These are phyloP conservation scores for Agonopterix arenella DNA, from an alignment of 2,888 invertebrate genomes.

Conservation along the genomic window DNA sequence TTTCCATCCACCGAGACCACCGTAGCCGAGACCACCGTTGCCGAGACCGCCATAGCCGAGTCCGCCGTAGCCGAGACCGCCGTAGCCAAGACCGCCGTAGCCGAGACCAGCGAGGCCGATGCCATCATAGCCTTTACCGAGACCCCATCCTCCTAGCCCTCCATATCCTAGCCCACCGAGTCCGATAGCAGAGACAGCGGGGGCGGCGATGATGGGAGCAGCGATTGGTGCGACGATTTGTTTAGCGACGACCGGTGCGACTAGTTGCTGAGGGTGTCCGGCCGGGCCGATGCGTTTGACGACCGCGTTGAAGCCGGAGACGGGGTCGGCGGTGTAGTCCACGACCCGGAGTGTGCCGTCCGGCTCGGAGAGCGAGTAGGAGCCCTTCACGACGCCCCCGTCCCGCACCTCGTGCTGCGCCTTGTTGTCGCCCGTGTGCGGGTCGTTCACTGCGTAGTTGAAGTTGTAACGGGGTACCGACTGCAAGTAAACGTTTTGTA, in stretches of 20 bases:
- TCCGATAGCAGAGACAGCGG: conserved; percentile 16
- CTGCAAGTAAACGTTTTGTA: conserved; percentile 24
- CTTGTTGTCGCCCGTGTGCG: conserved; percentile 65
- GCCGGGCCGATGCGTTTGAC: conserved; percentile 59
- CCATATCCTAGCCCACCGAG: conserved; percentile 17
- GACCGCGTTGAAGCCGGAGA: conserved; percentile 64
- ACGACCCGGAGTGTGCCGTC: conserved; percentile 65
- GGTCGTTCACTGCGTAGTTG: conserved; percentile 69
- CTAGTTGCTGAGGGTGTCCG: conserved; percentile 41
- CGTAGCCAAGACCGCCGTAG: conserved; percentile 8
- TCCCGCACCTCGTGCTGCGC: conserved; percentile 60
- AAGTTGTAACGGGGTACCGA: conserved; percentile 61
- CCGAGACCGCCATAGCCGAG: conserved; percentile 5
- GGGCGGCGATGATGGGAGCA: conserved; percentile 12
- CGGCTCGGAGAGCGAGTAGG: conserved; percentile 62
- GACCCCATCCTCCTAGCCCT: conserved; percentile 18
- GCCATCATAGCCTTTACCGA: conserved; percentile 12
- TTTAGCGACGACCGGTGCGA: conserved; percentile 19
- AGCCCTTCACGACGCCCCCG: conserved; percentile 62
- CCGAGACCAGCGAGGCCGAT: conserved; percentile 12
- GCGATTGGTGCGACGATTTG: conserved; percentile 18
- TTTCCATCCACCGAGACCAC: conserved; percentile 18
- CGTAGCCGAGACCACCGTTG: conserved; percentile 3
- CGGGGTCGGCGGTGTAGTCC: conserved; percentile 58
- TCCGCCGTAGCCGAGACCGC: conserved; percentile 9